Base-by-base conservation (phyloP, 2,113 vertebrate species). In the Dinomys branickii region DNA sequence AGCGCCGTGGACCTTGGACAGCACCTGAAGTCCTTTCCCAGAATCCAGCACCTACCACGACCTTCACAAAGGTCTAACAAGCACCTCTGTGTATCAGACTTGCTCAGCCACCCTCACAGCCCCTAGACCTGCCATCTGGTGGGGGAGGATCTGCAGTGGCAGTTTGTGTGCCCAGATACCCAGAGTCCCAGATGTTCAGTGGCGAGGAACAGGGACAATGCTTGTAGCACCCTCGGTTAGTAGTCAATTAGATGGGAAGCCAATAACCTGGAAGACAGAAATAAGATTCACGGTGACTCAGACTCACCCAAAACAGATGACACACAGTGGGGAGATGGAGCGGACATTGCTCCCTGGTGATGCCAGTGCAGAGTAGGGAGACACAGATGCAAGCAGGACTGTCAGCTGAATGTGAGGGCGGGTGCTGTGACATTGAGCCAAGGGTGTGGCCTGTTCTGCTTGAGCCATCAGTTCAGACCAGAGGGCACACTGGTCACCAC, bases 131-230 rank as follows among this genome's bases (percentile, higher is more conserved):
- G 88, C 65, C 90, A 85, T 75, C 77, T 95, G 82, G 44, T 50
- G 75, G 44, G 44, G 75, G 44, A 94, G 75, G 77, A 94, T 93
- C 90, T 77, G 83, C n/a, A 69, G 90, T 65, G 41, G 26, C 56
- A 26, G 35, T 63, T 78, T 88, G 94, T 22, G 2, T 63, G 81
- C 75, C 82, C 67, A 65, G 77, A 67, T 65, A 85, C 85, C 63
- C 96, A 26, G 81, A 97, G 88, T 90, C 95, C 96, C 96, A 97
- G 96, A 97, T 97, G 97, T 94, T 95, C 87, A 96, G 95, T 94
- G 56, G 56, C 0, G 7, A 95, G 94, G 85, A 97, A 94, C 83
- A 56, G 95, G 91, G 80, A 94, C 90, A 81, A 92, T 11, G 33
- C 71, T 61, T 16, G 30, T 61, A 97, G 94, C 87, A 94, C 88